Base-by-base conservation (phyloP, 1,140 invertebrate genomes). In the Dreissena rostriformis region DNA sequence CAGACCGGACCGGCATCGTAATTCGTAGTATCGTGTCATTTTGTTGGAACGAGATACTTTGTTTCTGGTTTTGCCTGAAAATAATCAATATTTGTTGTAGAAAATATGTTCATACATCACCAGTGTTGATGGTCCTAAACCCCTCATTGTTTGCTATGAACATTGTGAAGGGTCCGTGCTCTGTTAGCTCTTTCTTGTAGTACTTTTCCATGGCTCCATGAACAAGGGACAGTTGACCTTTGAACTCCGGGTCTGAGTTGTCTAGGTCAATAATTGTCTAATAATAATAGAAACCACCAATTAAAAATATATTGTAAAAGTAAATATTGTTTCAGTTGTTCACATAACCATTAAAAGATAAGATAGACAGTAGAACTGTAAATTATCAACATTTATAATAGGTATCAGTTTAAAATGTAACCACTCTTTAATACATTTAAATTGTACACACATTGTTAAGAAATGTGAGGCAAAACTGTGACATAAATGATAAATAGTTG, bases 141-240 rank as follows among this genome's bases (percentile, higher is more conserved):
- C 88, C 90, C 17, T 78, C 52, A 71, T 89, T 85, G 28, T 65
- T 89, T 8, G 90, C 78, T 14, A 88, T 84, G 86, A 91, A 91
- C 14, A 91, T 73, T 19, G 91, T 91, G 66, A 91, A 90, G 17
- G 87, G 87, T n/a, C 88, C 91, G 77, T 86, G 87, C 15, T 86
- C 24, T 14, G 84, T 83, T 17, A 91, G 72, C 0, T 86, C 81
- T 14, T 82, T 81, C 1, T 15, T 55, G 66, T 89, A 90, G 57
- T 86, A 74, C 19, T 67, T 83, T 51, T 88, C 63, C 8, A 90
- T 75, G 55, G 88, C 52, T 14, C 66, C 71, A 14, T 87, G 51
- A 17, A 86, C 55, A 49, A 84, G 76, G 22, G 39, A 52, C 61
- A 91, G 77, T 65, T 88, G 85, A 17, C 76, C 84, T 49, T 80